Conservation (phyloP, 2,797 vertebrate species). For the Parambassis ranga region DNA sequence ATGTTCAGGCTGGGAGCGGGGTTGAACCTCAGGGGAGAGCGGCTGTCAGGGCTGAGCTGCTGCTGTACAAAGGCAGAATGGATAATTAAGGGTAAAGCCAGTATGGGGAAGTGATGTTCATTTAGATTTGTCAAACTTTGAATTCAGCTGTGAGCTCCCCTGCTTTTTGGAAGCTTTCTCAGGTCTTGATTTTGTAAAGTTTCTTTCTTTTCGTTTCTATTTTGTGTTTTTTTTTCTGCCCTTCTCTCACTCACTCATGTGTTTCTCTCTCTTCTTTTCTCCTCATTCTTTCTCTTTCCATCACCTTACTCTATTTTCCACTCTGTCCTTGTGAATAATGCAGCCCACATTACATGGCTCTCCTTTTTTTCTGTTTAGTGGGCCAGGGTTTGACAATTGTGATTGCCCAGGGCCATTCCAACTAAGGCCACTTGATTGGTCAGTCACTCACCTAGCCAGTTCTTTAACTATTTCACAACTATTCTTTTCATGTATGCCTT, state of each 20-base stretch:
- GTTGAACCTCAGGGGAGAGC: constrained; percentile 68
- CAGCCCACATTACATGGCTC: constrained; percentile 27
- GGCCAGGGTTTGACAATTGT: constrained; percentile 46
- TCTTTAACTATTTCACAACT: constrained; percentile 71
- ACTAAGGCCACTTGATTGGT: constrained; percentile 72
- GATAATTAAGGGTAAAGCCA: constrained; percentile 79
- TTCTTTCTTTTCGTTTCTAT: not conserved
- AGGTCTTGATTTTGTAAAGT: constrained; percentile 54
- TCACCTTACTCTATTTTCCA: constrained; percentile 42
- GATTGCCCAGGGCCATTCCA: constrained; percentile 60
- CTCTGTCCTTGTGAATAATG: constrained; percentile 61
- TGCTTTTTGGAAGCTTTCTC: constrained; percentile 38
- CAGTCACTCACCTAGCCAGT: constrained; percentile 57
- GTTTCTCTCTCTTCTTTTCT: constrained; percentile 12
- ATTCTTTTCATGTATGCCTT: constrained; percentile 55
- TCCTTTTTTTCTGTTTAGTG: constrained; percentile 45
- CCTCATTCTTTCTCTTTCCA: constrained; percentile 6
- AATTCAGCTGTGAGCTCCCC: constrained; percentile 56
- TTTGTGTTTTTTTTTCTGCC: constrained; percentile 10
- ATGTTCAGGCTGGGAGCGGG: constrained; percentile 64
- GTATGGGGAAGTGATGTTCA: constrained; percentile 69
- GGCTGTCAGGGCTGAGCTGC: constrained; percentile 78
- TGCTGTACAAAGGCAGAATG: constrained; percentile 76
- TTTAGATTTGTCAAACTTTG: constrained; percentile 79
- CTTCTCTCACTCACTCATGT: constrained; percentile 13